phyloP scores from a whole-genome alignment of 2,888 invertebrate species.

The Drepana falcataria region DNA sequence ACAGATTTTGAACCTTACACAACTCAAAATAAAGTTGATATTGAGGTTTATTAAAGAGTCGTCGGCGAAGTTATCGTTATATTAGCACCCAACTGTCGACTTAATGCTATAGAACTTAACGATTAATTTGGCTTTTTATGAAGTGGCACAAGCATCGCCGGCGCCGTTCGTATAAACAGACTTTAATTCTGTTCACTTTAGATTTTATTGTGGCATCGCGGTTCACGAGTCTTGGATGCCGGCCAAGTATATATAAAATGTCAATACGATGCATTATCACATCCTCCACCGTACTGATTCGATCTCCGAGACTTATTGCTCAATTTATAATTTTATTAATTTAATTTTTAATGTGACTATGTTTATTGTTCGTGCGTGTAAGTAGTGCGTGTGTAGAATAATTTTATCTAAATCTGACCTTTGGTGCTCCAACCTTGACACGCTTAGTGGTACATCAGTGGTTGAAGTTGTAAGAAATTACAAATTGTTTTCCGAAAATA shows the following conservation, averaged over 20 bases:
- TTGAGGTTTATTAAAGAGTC: too few species aligned
- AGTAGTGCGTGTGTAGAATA: neutral
- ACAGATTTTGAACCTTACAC: too few species aligned
- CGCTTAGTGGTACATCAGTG: conserved; percentile 49
- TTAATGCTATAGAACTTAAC: too few species aligned
- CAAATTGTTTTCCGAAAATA: conserved; percentile 21
- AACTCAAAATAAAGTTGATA: too few species aligned
- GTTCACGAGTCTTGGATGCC: conserved; percentile 51
- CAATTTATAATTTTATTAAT: conserved; percentile 5
- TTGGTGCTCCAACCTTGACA: conserved; percentile 43
- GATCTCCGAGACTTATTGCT: conserved; percentile 15
- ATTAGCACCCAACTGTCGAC: too few species aligned
- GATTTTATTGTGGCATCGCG: conserved; percentile 58
- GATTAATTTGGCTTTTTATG: too few species aligned
- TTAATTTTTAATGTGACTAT: neutral
- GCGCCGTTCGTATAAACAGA: too few species aligned
- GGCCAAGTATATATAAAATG: conserved; percentile 66
- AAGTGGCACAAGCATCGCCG: too few species aligned
- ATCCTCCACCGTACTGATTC: conserved; percentile 38
- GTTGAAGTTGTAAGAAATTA: conserved; percentile 40
- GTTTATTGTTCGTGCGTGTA: neutral
- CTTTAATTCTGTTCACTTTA: conserved; percentile 51
- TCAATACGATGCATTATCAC: conserved; percentile 73
- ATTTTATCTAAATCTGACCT: conserved; percentile 23
- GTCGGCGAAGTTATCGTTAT: too few species aligned